phyloP scores from a whole-genome alignment of 2,888 invertebrate species.

The Melolontha melolontha region DNA sequence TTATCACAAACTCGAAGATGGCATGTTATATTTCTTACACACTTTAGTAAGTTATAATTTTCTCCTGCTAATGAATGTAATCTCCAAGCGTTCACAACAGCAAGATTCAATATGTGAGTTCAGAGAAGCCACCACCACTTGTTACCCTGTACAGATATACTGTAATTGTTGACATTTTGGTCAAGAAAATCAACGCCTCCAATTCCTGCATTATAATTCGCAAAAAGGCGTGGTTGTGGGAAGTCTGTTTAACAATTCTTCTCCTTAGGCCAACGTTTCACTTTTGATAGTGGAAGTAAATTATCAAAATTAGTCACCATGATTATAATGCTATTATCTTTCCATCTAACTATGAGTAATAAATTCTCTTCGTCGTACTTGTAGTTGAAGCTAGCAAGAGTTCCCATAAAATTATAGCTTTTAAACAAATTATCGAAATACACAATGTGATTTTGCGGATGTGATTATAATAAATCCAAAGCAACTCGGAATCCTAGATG shows the following conservation, averaged over 20 bases:
- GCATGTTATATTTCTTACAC: background rate
- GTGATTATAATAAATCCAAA: slow-evolving; percentile 50
- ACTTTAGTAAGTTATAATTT: background rate
- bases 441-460: slow-evolving; percentile 31
- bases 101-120: slow-evolving; percentile 35
- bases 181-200: slow-evolving; percentile 53
- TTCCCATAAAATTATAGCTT: too few relatives aligned
- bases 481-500: slow-evolving; percentile 44
- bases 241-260: too few relatives aligned
- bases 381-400: background rate
- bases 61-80: too few relatives aligned
- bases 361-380: too few relatives aligned
- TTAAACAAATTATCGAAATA: too few relatives aligned
- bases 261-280: too few relatives aligned
- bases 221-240: too few relatives aligned
- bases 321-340: slow-evolving; percentile 18
- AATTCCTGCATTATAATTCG: slow-evolving; percentile 50
- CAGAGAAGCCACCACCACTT: slow-evolving; percentile 51
- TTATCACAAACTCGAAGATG: too few relatives aligned
- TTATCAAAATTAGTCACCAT: slow-evolving; percentile 30
- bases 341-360: slow-evolving; percentile 27
- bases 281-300: slow-evolving; percentile 43
- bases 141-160: slow-evolving; percentile 49
- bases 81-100: slow-evolving; percentile 39
- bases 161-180: slow-evolving; percentile 50